phyloP scores from a whole-genome alignment of 2,888 invertebrate species.

The Imbricaverruca yamaguchii region DNA sequence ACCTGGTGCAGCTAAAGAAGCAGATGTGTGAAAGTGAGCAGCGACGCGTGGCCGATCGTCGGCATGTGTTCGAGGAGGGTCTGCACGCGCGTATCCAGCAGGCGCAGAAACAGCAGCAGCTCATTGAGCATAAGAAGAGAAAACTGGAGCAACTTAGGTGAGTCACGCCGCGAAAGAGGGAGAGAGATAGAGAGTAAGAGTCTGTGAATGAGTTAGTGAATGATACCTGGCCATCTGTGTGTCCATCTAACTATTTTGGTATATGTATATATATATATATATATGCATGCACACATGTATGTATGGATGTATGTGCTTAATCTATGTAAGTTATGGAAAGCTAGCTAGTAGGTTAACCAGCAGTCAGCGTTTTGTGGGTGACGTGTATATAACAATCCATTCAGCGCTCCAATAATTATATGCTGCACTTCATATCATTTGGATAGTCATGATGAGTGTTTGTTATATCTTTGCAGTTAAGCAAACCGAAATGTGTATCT shows the following conservation, averaged over 20 bases:
- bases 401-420: too few relatives aligned
- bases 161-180: not conserved
- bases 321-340: too few relatives aligned
- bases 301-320: too few relatives aligned
- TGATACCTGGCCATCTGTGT: not conserved
- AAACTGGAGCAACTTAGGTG: conserved; percentile 5
- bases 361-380: too few relatives aligned
- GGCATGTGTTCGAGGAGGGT: conserved; percentile 1
- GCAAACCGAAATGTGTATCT: too few relatives aligned
- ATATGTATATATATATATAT: too few relatives aligned
- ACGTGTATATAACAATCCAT: too few relatives aligned
- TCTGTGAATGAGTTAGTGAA: not conserved
- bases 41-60: not conserved
- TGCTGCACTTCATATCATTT: too few relatives aligned
- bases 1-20: conserved; percentile 3
- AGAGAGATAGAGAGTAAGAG: too few relatives aligned
- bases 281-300: not conserved
- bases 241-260: not conserved
- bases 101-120: not conserved
- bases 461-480: too few relatives aligned
- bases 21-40: conserved; percentile 7
- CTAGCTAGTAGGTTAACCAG: too few relatives aligned
- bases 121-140: not conserved
- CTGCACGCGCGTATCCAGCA: not conserved
- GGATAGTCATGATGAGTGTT: too few relatives aligned